A percentile compares a stretch with the other conserved stretches of the same genome.
Evolutionary conservation across 2,113 vertebrate genomes (phyloP).

Genomic region (Himantopus leucocephalus): DNA sequence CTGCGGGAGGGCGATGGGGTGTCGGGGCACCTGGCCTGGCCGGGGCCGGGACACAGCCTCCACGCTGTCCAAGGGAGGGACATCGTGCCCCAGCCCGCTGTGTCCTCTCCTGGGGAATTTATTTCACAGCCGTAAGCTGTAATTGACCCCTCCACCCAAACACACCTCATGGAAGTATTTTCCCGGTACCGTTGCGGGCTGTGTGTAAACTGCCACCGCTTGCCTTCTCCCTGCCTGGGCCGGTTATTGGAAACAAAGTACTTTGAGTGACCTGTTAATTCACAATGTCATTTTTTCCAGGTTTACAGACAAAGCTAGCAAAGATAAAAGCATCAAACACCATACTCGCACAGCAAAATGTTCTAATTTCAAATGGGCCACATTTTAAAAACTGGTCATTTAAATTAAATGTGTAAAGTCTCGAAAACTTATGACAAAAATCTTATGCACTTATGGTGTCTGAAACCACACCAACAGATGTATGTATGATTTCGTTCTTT

Average conservation of each 20-base stretch:
- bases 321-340: background rate
- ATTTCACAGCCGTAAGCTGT: background rate
- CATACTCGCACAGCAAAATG: background rate
- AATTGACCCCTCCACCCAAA: background rate
- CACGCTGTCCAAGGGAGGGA: rapidly evolving
- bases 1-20: rapidly evolving
- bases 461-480: rapidly evolving
- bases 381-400: background rate
- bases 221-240: background rate
- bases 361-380: background rate
- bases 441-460: rapidly evolving
- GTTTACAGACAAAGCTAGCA: background rate
- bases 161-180: rapidly evolving
- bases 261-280: background rate
- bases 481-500: background rate
- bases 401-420: background rate
- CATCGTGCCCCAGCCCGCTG: rapidly evolving
- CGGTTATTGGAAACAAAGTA: background rate
- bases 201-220: background rate
- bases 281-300: background rate
- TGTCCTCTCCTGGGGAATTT: rapidly evolving
- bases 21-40: rapidly evolving
- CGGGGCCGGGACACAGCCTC: background rate
- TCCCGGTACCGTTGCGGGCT: rapidly evolving
- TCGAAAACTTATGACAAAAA: background rate